Base-by-base conservation (phyloP, 1,140 invertebrate species). In the Mamestra configurata region DNA sequence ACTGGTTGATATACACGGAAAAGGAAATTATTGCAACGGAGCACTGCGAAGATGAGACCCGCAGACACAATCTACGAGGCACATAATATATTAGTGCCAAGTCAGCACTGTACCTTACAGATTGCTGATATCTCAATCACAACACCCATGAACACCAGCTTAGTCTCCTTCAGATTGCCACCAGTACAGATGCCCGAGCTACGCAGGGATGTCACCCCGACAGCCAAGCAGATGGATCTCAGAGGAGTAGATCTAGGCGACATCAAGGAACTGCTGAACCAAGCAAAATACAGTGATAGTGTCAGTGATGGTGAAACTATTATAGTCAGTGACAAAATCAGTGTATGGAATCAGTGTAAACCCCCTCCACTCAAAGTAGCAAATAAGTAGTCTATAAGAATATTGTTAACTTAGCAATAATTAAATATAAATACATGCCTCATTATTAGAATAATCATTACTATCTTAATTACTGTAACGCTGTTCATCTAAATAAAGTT, bases 41-140 rank as follows among this genome's bases (percentile, higher is more conserved):
- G 22, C 20, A 53, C 6, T 53, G 18, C 18, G 20, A 53, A 1
- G 51, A 53, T 7, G 51, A 53, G 6, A 53, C 51, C 51, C 0
- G 51, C 0, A 20, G 6, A 53, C 6, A 53, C 51, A 53, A 1
- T 5, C 6, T 53, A 22, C 51, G 6, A 53, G 51, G 51, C 6
- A 53, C 51, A 53, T 53, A 53, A n/a, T 18, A 53, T 53, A 1
- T 53, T 53, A 53, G 51, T 53, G 10, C 51, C 18, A 53, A 53
- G 51, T 22, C 51, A 53, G 51, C 51, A 53, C 7, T 53, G 51
- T 7, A 53, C 51, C 22, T 7, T 53, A 7, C 51, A 53, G 51
- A 53, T 53, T 22, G 51, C 51, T 1, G 51, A 53, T 22, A 53
- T 22, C 51, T 22, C 51, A 1, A 53, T 53, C 18, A 53, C 51